Evolutionary conservation across 2,797 vertebrate species (phyloP).

Genomic region (Bradypodion pumilum): DNA sequence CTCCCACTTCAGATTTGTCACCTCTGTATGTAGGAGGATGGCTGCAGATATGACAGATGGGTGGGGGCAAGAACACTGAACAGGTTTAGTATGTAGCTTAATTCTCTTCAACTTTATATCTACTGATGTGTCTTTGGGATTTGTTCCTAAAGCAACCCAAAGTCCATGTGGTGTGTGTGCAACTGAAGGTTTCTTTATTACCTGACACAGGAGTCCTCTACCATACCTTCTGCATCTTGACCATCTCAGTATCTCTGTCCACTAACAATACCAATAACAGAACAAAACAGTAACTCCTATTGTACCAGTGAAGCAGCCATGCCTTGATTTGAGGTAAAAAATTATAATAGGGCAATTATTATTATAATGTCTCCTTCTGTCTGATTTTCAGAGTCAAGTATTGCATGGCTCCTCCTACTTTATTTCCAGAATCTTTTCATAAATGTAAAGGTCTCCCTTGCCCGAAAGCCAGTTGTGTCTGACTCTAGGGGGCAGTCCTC

Average conservation of each 20-base stretch:
- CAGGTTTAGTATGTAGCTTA: no score
- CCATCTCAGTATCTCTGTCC: neutral
- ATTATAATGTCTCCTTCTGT: neutral
- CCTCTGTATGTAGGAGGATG: no score
- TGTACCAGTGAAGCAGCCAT: neutral
- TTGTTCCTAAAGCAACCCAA: neutral
- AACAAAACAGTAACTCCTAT: neutral
- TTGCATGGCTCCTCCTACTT: neutral
- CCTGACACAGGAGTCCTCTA: neutral
- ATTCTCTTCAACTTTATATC: neutral
- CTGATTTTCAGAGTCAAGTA: neutral
- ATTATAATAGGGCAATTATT: neutral
- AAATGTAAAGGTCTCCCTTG: no score
- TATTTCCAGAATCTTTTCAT: neutral
- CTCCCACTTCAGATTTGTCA: no score
- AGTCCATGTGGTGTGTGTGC: neutral
- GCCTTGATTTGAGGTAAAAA: neutral
- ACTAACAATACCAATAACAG: neutral
- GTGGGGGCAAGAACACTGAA: no score
- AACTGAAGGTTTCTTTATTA: neutral
- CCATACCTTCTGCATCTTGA: neutral
- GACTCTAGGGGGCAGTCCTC: no score
- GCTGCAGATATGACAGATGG: no score
- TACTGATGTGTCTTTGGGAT: neutral
- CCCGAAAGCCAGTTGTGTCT: no score